phyloP scores from a whole-genome alignment of 2,797 vertebrate species.

The Chloroceryle amazona region DNA sequence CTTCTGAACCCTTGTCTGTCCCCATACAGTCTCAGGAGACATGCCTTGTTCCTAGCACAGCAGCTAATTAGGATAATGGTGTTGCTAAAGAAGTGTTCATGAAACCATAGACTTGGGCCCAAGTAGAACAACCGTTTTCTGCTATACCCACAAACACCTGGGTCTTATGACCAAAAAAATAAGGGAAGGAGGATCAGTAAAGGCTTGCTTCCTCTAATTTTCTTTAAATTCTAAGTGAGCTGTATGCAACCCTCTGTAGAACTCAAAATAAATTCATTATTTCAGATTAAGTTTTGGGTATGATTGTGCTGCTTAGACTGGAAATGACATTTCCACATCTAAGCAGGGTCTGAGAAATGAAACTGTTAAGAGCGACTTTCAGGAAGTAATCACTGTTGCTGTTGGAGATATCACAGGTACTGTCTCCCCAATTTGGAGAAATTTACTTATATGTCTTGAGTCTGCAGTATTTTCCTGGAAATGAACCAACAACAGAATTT shows the following conservation, averaged over 20 bases:
- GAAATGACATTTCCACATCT: constrained; percentile 23
- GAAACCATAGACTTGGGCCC: not conserved
- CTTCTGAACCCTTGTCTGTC: not conserved
- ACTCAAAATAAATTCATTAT: not conserved
- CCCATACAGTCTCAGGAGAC: not conserved
- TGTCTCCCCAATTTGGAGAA: constrained; percentile 1
- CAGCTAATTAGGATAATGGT: constrained; percentile 3
- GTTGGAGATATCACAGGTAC: constrained; percentile 34
- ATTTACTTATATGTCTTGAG: constrained; percentile 12
- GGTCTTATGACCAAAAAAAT: not conserved
- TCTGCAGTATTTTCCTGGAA: constrained; percentile 58
- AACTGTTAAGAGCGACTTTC: not conserved
- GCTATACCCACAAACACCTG: not conserved
- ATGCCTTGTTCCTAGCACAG: not conserved
- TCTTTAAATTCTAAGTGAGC: not conserved
- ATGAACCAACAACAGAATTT: constrained; percentile 47
- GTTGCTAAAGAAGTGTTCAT: not conserved
- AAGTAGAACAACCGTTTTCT: constrained; percentile 7
- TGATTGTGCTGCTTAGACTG: not conserved
- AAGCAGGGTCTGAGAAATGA: not conserved
- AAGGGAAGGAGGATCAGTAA: not conserved
- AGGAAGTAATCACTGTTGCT: constrained; percentile 26
- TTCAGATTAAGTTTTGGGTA: constrained; percentile 11
- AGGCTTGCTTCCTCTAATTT: not conserved
- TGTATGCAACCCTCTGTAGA: not conserved